These are phyloP conservation scores for Monoplex corrugatus DNA, from an alignment of 2,888 invertebrate species.

Conservation along the genomic window DNA sequence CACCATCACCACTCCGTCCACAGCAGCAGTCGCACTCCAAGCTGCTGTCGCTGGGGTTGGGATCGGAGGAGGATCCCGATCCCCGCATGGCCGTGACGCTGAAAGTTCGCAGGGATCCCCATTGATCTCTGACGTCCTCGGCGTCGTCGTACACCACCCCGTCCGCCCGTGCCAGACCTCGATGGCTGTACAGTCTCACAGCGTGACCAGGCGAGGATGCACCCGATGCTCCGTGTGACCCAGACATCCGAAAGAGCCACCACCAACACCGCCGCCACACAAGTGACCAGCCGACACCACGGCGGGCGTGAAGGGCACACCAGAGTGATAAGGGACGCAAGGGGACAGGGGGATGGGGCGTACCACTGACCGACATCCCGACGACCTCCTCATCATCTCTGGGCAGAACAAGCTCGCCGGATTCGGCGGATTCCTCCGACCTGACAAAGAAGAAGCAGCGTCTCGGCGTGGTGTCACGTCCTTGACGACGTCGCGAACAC, in stretches of 20 bases:
- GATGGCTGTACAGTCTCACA: constrained; percentile 46
- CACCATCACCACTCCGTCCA: constrained; percentile 45
- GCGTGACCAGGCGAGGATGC: constrained; percentile 33
- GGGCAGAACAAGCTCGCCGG: neutral
- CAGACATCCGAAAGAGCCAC: too few relatives aligned
- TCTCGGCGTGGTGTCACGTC: constrained; percentile 5
- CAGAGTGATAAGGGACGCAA: constrained; percentile 17
- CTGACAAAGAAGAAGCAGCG: neutral
- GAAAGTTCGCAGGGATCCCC: constrained; percentile 43
- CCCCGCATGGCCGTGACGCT: constrained; percentile 65
- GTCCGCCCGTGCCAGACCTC: neutral
- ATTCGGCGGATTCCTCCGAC: neutral
- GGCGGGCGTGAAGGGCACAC: constrained; percentile 33
- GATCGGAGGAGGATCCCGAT: constrained; percentile 65
- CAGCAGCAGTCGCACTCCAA: constrained; percentile 60
- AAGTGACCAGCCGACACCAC: neutral
- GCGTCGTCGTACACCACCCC: constrained; percentile 56
- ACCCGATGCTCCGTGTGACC: neutral
- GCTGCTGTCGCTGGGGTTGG: constrained; percentile 63
- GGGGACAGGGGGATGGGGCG: constrained; percentile 37
- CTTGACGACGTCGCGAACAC: neutral
- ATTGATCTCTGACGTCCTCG: constrained; percentile 57
- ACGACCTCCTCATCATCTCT: neutral
- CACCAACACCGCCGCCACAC: neutral
- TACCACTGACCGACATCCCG: neutral